Base-by-base conservation (phyloP, 2,797 vertebrate species). In the Psittacula echo region DNA sequence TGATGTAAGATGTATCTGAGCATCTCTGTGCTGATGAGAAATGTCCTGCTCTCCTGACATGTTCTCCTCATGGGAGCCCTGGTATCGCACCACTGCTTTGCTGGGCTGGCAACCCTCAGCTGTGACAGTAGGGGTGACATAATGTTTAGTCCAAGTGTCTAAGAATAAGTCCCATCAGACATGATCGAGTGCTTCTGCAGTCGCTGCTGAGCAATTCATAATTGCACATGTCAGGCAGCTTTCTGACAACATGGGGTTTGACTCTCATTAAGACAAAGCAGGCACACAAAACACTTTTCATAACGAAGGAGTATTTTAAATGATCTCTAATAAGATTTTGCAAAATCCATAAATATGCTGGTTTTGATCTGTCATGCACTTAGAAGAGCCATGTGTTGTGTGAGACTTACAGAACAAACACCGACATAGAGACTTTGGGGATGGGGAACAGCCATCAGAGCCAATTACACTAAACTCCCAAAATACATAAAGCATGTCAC, bases 401-500 rank as follows among this genome's bases (percentile, higher is more conserved):
- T 32, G 87, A 47, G 87, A 67, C 48, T 90, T 26, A 76, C 62
- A 54, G 93, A 82, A 14, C 73, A 93, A 94, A 79, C 68, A 6
- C 7, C 2, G 1, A 45, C 66, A 29, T 16, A 39, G 60, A 51
- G 77, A 16, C 48, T 41, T 29, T 51, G 83, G 48, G 89, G 12
- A 61, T 30, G 60, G 75, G 89, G 54, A 88, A 81, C 74, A 84
- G 87, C 89, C 83, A 84, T 81, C 79, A 15, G 45, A 87, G 85
- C 72, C 92, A 72, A 85, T 95, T 89, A 61, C 30, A 0, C 50
- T 68, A 0, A 77, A 75, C 85, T 89, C 87, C 84, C 85, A 23
- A 92, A 92, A 88, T 67, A 15, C 85, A 94, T 81, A 54, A 93
- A 95, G 73, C 73, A 84, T 96, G 94, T 96, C 91, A 91, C 86